Evolutionary conservation across 2,113 vertebrate species (phyloP).

Genomic region (Callaeas wilsoni): DNA sequence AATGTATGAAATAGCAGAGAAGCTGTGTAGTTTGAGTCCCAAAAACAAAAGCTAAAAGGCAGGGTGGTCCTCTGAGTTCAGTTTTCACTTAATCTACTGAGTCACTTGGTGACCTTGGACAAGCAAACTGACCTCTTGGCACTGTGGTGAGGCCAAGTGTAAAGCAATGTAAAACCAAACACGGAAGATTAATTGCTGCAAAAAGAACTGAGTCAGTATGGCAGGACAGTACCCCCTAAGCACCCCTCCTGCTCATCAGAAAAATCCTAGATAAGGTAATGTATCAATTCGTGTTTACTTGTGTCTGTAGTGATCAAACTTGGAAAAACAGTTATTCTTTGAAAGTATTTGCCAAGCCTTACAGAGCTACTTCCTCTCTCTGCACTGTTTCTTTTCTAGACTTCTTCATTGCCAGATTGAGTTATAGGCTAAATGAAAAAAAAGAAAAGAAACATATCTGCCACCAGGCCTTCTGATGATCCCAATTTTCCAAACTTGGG

Average conservation of each 20-base stretch:
- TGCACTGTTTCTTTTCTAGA: background rate
- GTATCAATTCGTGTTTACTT: background rate
- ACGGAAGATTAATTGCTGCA: background rate
- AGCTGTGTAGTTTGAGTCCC: background rate
- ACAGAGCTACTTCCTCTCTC: background rate
- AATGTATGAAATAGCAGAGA: background rate
- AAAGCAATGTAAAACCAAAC: background rate
- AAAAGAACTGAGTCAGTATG: background rate
- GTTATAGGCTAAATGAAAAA: background rate
- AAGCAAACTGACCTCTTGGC: background rate
- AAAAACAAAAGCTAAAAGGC: background rate
- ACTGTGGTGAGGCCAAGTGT: background rate
- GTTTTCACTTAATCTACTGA: slow-evolving; percentile 15
- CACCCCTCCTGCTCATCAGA: background rate
- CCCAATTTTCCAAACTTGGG: background rate
- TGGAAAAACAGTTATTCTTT: background rate
- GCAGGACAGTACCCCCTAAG: background rate
- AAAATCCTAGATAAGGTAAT: background rate
- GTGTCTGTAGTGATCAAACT: background rate
- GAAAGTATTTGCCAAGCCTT: slow-evolving; percentile 38
- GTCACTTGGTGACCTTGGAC: slow-evolving; percentile 7
- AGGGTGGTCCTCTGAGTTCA: slow-evolving; percentile 10
- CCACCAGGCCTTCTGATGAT: background rate
- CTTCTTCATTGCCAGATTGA: background rate
- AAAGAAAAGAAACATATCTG: background rate